Percentiles rank a stretch among this genome's conserved stretches.
Conservation (phyloP, 2,113 vertebrate genomes). For the Alethe castanea region DNA sequence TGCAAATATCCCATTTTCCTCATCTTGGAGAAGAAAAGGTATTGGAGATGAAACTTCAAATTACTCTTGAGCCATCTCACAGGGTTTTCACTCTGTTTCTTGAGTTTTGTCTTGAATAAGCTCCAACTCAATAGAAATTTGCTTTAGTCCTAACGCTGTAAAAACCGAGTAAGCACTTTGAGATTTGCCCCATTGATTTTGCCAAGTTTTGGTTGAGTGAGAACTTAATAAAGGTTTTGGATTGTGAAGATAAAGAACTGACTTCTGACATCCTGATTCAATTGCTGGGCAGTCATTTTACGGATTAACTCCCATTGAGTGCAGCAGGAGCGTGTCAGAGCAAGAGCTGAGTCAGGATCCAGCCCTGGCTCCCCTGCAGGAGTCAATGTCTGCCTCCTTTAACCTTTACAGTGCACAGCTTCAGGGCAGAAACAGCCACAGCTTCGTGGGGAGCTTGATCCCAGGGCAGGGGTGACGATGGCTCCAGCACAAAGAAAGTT, state of each 20-base stretch:
- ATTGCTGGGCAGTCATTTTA: slow-evolving; percentile 35
- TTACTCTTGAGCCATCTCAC: neutral
- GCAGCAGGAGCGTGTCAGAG: neutral
- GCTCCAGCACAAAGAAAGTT: neutral
- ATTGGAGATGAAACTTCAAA: neutral
- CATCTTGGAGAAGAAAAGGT: neutral
- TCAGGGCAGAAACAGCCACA: neutral
- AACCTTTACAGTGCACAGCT: neutral
- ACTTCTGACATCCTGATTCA: slow-evolving; percentile 52
- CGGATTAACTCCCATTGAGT: slow-evolving; percentile 19
- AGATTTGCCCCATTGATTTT: slow-evolving; percentile 58
- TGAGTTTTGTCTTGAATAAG: neutral
- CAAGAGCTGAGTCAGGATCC: slow-evolving; percentile 9
- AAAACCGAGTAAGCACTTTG: slow-evolving; percentile 13
- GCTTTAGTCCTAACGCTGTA: neutral
- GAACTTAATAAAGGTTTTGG: slow-evolving; percentile 61
- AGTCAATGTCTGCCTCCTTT: neutral
- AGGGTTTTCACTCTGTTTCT: neutral
- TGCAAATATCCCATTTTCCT: neutral
- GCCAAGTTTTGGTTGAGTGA: slow-evolving; percentile 50
- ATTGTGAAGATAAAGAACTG: slow-evolving; percentile 49
- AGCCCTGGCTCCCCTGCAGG: neutral
- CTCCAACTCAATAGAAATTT: slow-evolving; percentile 27
- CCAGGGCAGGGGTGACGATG: neutral
- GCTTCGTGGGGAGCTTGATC: neutral